Evolutionary conservation across 2,797 vertebrate genomes (phyloP).

Genomic region (Poeciliopsis paucimaculata): DNA sequence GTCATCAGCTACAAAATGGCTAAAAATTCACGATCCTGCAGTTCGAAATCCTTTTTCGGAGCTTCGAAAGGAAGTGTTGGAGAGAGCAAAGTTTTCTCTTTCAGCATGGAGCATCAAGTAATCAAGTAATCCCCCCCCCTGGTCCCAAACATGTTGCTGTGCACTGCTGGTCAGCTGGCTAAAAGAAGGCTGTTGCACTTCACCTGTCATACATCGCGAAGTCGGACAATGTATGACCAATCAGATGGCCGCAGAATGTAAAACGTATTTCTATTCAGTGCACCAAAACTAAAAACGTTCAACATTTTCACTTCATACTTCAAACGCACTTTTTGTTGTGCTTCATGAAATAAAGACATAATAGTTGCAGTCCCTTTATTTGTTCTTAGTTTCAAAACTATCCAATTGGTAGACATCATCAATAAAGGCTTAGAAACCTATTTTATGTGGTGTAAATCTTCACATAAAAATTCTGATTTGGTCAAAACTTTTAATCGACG

Average conservation of each 20-base stretch:
- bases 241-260: not conserved
- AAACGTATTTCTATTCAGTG: not conserved
- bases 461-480: not conserved
- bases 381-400: not conserved
- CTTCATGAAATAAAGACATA: not conserved
- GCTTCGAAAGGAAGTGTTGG: not conserved
- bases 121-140: not conserved
- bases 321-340: not conserved
- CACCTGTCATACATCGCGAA: not conserved
- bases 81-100: not conserved
- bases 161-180: not conserved
- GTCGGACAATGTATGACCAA: not conserved
- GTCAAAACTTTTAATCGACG: not conserved
- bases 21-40: not conserved
- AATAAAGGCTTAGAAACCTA: not conserved
- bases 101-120: not conserved
- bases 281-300: not conserved
- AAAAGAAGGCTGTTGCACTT: not conserved
- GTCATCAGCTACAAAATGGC: not conserved
- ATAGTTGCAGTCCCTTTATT: not conserved
- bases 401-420: not conserved
- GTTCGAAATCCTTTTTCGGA: not conserved
- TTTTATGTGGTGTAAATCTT: not conserved
- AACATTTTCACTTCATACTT: not conserved
- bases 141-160: not conserved